Percentiles rank a stretch among this genome's conserved stretches.
Conservation (phyloP, 2,888 invertebrate genomes). For the Pherbina coryleti region DNA sequence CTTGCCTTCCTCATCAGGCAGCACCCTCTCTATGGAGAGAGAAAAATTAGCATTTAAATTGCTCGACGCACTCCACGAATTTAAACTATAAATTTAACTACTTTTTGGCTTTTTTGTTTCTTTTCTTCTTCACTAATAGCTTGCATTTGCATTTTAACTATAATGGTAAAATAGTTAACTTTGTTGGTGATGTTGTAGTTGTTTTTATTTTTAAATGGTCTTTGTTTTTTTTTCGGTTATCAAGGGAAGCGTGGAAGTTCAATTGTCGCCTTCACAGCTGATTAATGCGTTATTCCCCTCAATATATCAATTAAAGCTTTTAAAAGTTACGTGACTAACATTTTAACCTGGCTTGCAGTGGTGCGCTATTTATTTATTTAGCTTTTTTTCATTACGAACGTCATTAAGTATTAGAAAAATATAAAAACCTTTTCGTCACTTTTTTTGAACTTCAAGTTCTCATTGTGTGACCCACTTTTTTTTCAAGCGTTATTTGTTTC, state of each 20-base stretch:
- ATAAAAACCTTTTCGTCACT: no score
- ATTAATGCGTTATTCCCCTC: not conserved
- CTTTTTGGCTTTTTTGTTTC: not conserved
- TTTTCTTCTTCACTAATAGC: not conserved
- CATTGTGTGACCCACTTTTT: no score
- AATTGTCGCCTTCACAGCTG: conserved; percentile 15
- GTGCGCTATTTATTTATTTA: no score
- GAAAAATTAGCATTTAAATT: not conserved
- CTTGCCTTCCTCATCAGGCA: no score
- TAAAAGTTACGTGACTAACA: conserved; percentile 3
- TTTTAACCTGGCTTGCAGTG: not conserved
- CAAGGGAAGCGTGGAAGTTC: conserved; percentile 22
- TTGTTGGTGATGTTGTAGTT: not conserved
- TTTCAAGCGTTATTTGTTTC: no score
- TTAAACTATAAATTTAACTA: not conserved
- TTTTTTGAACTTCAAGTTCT: no score
- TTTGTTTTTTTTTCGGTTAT: not conserved
- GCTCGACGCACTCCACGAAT: not conserved
- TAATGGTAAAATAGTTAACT: not conserved
- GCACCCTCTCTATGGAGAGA: no score
- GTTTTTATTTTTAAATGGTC: not conserved
- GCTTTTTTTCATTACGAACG: no score
- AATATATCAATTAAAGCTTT: not conserved
- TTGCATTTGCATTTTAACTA: conserved; percentile 4
- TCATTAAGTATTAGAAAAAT: no score